Evolutionary conservation across 2,113 vertebrate species (phyloP).

Genomic region (Pyxicephalus adspersus): DNA sequence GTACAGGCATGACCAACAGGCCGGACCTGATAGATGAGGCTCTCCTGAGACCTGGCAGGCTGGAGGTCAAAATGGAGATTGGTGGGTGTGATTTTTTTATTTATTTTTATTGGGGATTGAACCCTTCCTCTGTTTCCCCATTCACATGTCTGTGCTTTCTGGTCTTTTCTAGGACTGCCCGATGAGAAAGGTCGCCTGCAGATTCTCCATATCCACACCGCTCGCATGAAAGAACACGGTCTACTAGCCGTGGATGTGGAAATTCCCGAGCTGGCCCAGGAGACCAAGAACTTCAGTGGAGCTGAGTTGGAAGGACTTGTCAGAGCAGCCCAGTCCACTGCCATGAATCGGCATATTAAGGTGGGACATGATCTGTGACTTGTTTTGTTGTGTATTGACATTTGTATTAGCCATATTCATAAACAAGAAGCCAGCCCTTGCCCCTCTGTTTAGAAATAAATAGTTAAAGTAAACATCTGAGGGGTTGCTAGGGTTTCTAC

Average conservation of each 20-base stretch:
- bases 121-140: neutral
- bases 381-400: too few relatives aligned
- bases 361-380: conserved; percentile 67
- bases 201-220: conserved; percentile 93
- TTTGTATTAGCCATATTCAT: too few relatives aligned
- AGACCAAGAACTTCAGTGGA: conserved; percentile 96
- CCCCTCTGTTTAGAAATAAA: too few relatives aligned
- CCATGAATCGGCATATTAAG: conserved; percentile 98
- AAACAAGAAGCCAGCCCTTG: too few relatives aligned
- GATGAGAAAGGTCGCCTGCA: conserved; percentile 91
- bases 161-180: conserved; percentile 78
- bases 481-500: too few relatives aligned
- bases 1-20: conserved; percentile 95
- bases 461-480: too few relatives aligned
- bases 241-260: conserved; percentile 84
- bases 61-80: conserved; percentile 99
- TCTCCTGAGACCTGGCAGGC: conserved; percentile 88
- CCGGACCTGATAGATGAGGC: conserved; percentile 97
- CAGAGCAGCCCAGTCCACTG: conserved; percentile 93
- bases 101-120: neutral
- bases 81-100: conserved; percentile 72
- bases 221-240: conserved; percentile 86
- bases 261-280: conserved; percentile 83
- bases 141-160: neutral
- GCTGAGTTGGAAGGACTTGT: conserved; percentile 94